phyloP scores from a whole-genome alignment of 2,113 vertebrate species.

The Puma concolor region DNA sequence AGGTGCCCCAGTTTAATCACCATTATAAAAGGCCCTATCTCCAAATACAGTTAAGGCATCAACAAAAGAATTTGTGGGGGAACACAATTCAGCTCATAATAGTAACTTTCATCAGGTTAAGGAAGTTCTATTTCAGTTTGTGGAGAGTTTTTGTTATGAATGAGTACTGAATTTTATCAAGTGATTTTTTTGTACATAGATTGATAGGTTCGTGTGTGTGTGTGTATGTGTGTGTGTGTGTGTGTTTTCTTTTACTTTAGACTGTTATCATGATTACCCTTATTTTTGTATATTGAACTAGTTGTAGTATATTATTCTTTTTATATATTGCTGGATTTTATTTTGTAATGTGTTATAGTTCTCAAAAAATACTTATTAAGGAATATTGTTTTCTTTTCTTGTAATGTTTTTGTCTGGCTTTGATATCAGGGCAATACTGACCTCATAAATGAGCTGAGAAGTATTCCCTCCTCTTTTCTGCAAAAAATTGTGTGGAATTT shows the following conservation, averaged over 20 bases:
- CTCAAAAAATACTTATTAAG: not conserved
- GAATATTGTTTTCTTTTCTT: not conserved
- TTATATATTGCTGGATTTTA: conserved; percentile 8
- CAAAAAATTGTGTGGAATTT: not conserved
- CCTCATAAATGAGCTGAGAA: not conserved
- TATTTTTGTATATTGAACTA: not conserved
- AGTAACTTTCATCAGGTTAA: not conserved
- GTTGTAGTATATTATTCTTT: not conserved
- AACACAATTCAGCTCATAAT: not conserved
- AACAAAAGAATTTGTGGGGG: not conserved
- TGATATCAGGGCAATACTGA: not conserved
- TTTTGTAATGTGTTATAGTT: not conserved
- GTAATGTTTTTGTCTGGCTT: not conserved
- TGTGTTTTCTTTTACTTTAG: not conserved
- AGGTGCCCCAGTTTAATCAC: not conserved
- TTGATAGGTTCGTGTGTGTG: not conserved
- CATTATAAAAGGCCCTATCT: not conserved
- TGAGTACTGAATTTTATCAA: conserved; percentile 8
- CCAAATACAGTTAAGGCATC: not conserved
- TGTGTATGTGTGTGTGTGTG: too few species aligned
- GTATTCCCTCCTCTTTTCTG: not conserved
- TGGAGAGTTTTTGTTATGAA: not conserved
- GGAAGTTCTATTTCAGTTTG: not conserved
- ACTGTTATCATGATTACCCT: not conserved
- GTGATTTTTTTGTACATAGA: not conserved